A percentile compares a stretch with the other conserved stretches of the same genome.
Evolutionary conservation across 2,888 invertebrate species (phyloP).

Genomic region (Lordiphosa andalusiaca): DNA sequence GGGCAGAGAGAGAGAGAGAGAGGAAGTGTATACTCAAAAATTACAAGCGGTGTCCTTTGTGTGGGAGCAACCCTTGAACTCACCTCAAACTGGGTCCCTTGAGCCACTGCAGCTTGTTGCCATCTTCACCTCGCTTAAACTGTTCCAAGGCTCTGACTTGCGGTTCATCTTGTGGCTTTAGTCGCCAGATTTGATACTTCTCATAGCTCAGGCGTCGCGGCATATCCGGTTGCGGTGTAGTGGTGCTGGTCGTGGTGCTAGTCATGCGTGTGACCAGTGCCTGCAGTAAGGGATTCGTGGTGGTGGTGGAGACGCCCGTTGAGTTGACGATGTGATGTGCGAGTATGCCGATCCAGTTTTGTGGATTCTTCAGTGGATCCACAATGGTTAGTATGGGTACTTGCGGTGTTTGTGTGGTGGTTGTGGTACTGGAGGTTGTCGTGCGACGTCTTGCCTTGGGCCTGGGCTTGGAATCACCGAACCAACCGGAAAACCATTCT

Average conservation of each 20-base stretch:
- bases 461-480: constrained; percentile 69
- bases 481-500: constrained; percentile 82
- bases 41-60: no score
- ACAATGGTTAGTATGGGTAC: constrained; percentile 79
- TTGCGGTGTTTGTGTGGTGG: constrained; percentile 69
- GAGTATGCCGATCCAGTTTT: constrained; percentile 79
- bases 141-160: constrained; percentile 81
- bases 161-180: constrained; percentile 79
- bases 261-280: constrained; percentile 55
- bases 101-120: constrained; percentile 83
- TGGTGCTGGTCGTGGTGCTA: constrained; percentile 40
- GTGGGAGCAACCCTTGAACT: not conserved
- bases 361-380: constrained; percentile 78
- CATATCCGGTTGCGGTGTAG: constrained; percentile 55
- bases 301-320: constrained; percentile 50
- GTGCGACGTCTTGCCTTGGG: constrained; percentile 64
- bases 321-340: constrained; percentile 79
- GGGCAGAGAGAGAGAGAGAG: not conserved
- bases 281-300: constrained; percentile 68
- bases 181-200: constrained; percentile 81
- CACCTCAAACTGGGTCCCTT: constrained; percentile 82
- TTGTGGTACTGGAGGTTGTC: constrained; percentile 68
- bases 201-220: constrained; percentile 78
- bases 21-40: no score
- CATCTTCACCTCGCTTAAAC: constrained; percentile 80